Base-by-base conservation (phyloP, 2,888 invertebrate genomes). In the Eupeodes luniger region DNA sequence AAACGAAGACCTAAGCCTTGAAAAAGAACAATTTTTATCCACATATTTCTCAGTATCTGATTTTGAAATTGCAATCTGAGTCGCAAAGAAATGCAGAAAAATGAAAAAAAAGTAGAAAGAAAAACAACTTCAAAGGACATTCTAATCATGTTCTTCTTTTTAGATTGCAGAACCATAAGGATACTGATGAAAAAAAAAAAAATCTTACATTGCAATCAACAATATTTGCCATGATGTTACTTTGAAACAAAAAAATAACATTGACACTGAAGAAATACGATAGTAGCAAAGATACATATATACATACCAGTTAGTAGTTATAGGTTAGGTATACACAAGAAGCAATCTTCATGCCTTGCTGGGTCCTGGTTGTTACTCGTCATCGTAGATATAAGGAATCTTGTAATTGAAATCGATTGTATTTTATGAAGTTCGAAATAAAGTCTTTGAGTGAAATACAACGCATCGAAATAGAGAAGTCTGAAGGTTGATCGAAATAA, bases 61-160 rank as follows among this genome's bases (percentile, higher is more conserved):
- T 59, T 59, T 14, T 7, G 6, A 59, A 59, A 14, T 59, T 14
- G 3, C 34, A 59, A 59, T 59, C 34, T 34, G 3, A 59, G 34
- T 34, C 14, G 47, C 47, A 47, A 47, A 40, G 40, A 40, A 47
- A 47, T 11, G 6, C 34, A 59, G 27, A 14, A 6, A 14, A 59
- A 27, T 27, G 27, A 47, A 47, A 40, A 7, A 40, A 12, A 47
- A 4, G 6, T 7, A 34, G 27, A 14, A 1, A 14, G 14, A 59
- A 14, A 34, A 12, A 40, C 4, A 40, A 51, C 10, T 47, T 59
- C 34, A 59, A 57, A 57, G 57, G 7, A 7, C 2, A 59, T 59
- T 59, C 34, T 59, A 59, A 59, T 59, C 59, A 59, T 59, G 59
- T 59, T 59, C 59, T 34, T 27, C 27, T 27, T 27, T 34, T 16